Base-by-base conservation (phyloP, 2,113 vertebrate species). In the Fulica atra region DNA sequence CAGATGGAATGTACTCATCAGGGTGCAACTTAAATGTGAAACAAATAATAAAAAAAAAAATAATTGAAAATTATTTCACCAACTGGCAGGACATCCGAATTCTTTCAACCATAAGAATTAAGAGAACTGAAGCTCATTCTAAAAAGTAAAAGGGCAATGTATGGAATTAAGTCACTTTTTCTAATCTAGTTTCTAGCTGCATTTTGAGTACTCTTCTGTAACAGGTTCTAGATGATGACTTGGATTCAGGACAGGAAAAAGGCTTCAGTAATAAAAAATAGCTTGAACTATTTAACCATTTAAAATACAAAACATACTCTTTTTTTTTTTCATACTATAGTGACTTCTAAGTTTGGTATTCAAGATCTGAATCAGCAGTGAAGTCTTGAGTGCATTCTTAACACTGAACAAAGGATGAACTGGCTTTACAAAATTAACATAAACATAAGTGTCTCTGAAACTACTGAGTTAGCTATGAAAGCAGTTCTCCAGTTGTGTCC, bases 1-100 rank as follows among this genome's bases (percentile, higher is more conserved):
- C 65, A 95, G 87, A 89, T 94, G 70, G 70, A 91, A 79, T 64
- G 53, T 60, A 60, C 61, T 89, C 70, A 85, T 81, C 73, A 84
- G 69, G 73, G 13, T 0, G 0, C 60, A 88, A 81, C 59, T 73
- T 65, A 94, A 89, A 89, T 76, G 42, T 76, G 53, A 95, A 81
- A 82, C 12, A 96, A 46, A 46, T 46, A 92, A 76, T 76, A 20
- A 60, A 91, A 60, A 91, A 79, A 61, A 89, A 81, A 42, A 12
- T 53, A 89, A 71, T 20, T 59, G 16, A 69, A 87, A 93, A 82
- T 79, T 42, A 83, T 69, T 26, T 82, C 66, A 87, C 16, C 14
- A 83, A 70, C 36, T 93, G 54, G 9, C 54, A 87, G 65, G 57
- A 65, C 21, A 48, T 59, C 69, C 38, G 85, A 80, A 69, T 26